Conservation (phyloP, 2,888 invertebrate species). For the Drosophila rubida region DNA sequence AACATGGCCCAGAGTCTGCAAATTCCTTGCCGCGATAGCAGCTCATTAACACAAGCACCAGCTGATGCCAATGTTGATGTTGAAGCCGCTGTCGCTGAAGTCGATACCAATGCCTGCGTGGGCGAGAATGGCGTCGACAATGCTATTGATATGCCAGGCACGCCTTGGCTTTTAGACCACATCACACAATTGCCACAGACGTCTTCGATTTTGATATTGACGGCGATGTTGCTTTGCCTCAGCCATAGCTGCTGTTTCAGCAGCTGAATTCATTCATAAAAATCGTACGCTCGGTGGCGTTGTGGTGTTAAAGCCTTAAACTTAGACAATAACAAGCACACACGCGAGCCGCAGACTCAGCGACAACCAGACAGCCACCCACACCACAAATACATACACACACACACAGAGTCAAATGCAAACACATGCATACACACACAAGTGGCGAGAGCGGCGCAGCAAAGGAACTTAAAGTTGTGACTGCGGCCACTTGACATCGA, state of each 20-base stretch:
- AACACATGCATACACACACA: conserved; percentile 3
- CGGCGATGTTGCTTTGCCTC: conserved; percentile 15
- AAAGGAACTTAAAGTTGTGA: conserved; percentile 46
- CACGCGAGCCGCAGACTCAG: conserved; percentile 19
- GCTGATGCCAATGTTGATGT: conserved; percentile 43
- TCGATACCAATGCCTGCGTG: conserved; percentile 8
- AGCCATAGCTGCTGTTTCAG: conserved; percentile 6
- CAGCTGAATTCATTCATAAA: conserved; percentile 69
- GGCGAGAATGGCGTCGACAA: conserved; percentile 18
- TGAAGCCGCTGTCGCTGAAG: conserved; percentile 6
- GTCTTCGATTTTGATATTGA: not conserved
- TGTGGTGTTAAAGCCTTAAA: conserved; percentile 54
- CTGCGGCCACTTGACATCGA: conserved; percentile 55
- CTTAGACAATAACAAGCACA: conserved; percentile 42
- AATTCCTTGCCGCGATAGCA: conserved; percentile 28
- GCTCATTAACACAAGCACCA: conserved; percentile 51
- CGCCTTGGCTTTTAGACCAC: conserved; percentile 47
- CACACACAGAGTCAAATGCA: not conserved
- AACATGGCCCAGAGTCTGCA: conserved; percentile 27
- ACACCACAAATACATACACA: conserved; percentile 7
- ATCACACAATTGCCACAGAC: conserved; percentile 31
- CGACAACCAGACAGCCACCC: conserved; percentile 11
- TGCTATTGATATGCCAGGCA: conserved; percentile 65
- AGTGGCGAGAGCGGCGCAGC: conserved; percentile 1
- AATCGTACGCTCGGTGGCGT: conserved; percentile 52